Base-by-base conservation (phyloP, 1,140 invertebrate species). In the Micrasema longulum region DNA sequence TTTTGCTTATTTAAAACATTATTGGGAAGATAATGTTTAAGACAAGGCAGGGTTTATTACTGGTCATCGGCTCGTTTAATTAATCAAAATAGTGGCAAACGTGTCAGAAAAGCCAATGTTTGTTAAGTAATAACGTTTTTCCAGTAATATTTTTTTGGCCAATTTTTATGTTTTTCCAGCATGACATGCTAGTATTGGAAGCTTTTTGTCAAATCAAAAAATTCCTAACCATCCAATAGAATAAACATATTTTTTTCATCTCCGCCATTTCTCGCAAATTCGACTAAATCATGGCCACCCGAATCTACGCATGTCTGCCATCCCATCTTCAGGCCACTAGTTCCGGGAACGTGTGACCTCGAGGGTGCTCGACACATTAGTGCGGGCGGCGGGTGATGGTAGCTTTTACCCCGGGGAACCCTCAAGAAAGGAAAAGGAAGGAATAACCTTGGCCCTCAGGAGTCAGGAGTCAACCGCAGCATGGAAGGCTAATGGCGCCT, bases 331-430 rank as follows among this genome's bases (percentile, higher is more conserved):
- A 7, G 41, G 55, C 41, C 55, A 60, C 14, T 35, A 60, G 35
- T 41, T 60, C 71, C 71, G 52, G 64, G 47, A 66, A 71, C 16
- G 63, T 9, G 26, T 60, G 71, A 73, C 53, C 65, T 63, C 35
- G 41, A 14, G 18, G 22, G 45, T 10, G 26, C 57, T 20, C 64
- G 65, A 71, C 70, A 65, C 70, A 72, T 72, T 72, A 72, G 52
- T 20, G 48, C 18, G 10, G 48, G 62, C 57, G 52, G 53, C 3
- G 26, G 2, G 26, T 7, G 7, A 2, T 4, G 26, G 26, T 7
- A 41, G 38, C 18, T 20, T 43, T 43, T 14, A 7, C 16, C 10
- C 47, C 3, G 11, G 2, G 50, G 22, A 22, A 7, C 55, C 14
- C n/a, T 18, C 10, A n/a, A 22, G 20, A 9, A 14, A 23, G 16